phyloP scores from a whole-genome alignment of 1,140 invertebrate genomes.

The Drosophila nigromelanica region DNA sequence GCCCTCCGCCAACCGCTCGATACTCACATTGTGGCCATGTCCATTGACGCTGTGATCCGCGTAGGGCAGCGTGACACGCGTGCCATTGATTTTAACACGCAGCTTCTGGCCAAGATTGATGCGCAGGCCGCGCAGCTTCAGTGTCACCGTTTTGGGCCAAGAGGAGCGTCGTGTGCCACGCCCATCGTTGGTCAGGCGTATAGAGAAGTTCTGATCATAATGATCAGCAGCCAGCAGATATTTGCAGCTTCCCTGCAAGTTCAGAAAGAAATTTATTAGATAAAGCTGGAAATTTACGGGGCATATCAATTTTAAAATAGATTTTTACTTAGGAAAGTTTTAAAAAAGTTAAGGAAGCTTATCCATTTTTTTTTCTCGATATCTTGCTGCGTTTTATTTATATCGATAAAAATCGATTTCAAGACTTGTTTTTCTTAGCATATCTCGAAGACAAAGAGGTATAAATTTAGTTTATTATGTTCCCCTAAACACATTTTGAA shows the following conservation, averaged over 20 bases:
- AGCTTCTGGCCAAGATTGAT: conserved; percentile 95
- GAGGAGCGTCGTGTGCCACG: conserved; percentile 90
- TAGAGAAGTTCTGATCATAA: conserved; percentile 90
- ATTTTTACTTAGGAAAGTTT: too few species aligned
- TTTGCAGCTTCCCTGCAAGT: conserved; percentile 92
- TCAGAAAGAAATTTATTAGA: background rate
- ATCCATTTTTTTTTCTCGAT: too few species aligned
- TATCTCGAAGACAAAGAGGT: too few species aligned
- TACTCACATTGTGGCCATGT: conserved; percentile 84
- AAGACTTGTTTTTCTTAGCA: too few species aligned
- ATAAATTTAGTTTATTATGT: too few species aligned
- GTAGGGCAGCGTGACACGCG: conserved; percentile 89
- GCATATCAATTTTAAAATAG: too few species aligned
- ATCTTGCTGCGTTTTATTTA: too few species aligned
- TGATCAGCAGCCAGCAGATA: conserved; percentile 94
- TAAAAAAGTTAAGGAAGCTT: too few species aligned
- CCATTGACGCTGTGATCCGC: conserved; percentile 36
- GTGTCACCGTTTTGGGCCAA: conserved; percentile 94
- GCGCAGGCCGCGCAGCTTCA: conserved; percentile 89
- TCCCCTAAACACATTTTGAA: too few species aligned
- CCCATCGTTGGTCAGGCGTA: conserved; percentile 95
- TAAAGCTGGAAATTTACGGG: too few species aligned
- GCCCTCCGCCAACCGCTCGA: conserved; percentile 87
- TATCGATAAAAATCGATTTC: too few species aligned
- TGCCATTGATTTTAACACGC: conserved; percentile 93